phyloP scores from a whole-genome alignment of 2,888 invertebrate genomes.

The Synergus gifuensis region DNA sequence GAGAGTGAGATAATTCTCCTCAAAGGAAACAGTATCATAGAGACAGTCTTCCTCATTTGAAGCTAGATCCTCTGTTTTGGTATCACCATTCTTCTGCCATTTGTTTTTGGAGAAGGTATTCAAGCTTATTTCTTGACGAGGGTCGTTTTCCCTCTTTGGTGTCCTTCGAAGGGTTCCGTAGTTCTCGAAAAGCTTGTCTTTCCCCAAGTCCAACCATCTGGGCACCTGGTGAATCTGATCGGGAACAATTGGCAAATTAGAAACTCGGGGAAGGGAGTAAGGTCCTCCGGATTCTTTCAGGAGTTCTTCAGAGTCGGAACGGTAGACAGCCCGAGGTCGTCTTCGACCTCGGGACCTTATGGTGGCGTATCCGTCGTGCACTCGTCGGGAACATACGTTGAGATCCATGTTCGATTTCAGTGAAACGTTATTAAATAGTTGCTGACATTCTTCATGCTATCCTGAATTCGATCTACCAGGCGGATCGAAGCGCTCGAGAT shows the following conservation, averaged over 20 bases:
- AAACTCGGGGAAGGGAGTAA: conserved; percentile 63
- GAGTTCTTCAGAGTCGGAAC: conserved; percentile 71
- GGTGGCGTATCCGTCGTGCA: conserved; percentile 94
- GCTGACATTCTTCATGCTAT: conserved; percentile 26
- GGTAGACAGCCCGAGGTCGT: conserved; percentile 69
- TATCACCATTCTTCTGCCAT: conserved; percentile 37
- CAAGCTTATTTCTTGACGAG: conserved; percentile 58
- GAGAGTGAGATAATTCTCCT: conserved; percentile 43
- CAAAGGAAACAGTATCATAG: conserved; percentile 62
- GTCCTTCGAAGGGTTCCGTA: conserved; percentile 67
- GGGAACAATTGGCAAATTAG: conserved; percentile 60
- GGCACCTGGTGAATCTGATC: conserved; percentile 65
- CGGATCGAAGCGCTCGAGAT: background rate
- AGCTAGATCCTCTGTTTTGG: conserved; percentile 33
- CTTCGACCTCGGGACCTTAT: conserved; percentile 83
- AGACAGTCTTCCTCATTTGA: conserved; percentile 49
- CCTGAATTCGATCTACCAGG: conserved; percentile 15
- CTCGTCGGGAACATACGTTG: conserved; percentile 78
- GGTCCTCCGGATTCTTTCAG: conserved; percentile 68
- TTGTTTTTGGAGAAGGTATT: conserved; percentile 66
- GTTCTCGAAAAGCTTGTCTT: conserved; percentile 65
- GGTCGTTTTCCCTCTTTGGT: conserved; percentile 44
- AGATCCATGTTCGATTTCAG: conserved; percentile 65
- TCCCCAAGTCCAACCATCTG: conserved; percentile 66
- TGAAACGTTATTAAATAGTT: conserved; percentile 25